These are phyloP conservation scores for Australoheros scitulus DNA, from an alignment of 2,113 vertebrate genomes.

Conservation along the genomic window DNA sequence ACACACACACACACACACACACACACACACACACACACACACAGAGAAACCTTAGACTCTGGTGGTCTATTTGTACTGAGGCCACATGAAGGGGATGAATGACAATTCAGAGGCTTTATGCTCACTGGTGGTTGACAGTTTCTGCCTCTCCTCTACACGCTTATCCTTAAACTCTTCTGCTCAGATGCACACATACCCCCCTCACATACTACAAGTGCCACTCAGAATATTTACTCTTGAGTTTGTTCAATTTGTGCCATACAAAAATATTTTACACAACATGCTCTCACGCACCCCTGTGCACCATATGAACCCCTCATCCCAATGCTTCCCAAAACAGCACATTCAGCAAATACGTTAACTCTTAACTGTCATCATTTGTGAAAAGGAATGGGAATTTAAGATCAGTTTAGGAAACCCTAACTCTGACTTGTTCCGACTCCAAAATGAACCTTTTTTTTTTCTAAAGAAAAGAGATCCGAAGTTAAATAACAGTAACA, in stretches of 20 bases:
- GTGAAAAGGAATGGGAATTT: neutral
- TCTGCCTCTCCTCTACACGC: conserved; percentile 30
- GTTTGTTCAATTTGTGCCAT: neutral
- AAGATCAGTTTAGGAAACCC: neutral
- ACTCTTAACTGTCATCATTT: neutral
- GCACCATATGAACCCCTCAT: neutral
- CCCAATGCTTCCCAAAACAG: neutral
- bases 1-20: neutral
- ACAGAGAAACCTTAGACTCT: conserved; percentile 12
- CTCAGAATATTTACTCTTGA: neutral
- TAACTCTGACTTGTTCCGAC: neutral
- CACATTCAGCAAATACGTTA: neutral
- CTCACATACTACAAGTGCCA: conserved; percentile 16
- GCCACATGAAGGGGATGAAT: conserved; percentile 36
- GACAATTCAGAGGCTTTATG: conserved; percentile 17
- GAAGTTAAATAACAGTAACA: neutral
- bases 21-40: neutral
- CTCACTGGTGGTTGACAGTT: conserved; percentile 32
- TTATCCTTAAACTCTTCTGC: conserved; percentile 54
- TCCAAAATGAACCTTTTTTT: neutral
- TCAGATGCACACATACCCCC: neutral
- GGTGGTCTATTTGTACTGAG: conserved; percentile 34
- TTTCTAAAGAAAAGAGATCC: neutral
- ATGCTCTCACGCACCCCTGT: conserved; percentile 2
- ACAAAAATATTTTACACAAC: conserved; percentile 14